Base-by-base conservation (phyloP, 2,888 invertebrate genomes). In the Acronicta aceris region DNA sequence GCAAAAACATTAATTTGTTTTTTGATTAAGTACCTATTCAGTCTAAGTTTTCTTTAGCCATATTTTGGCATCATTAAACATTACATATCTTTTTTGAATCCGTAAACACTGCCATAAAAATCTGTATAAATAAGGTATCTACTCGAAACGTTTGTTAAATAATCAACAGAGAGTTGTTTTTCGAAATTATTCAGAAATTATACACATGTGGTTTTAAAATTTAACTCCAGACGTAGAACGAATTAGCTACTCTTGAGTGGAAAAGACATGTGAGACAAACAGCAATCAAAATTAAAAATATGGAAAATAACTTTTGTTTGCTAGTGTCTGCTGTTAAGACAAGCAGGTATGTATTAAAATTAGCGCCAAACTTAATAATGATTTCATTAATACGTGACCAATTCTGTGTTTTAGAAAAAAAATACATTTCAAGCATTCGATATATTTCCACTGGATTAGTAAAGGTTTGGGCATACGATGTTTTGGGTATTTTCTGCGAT, bases 161-260 rank as follows among this genome's bases (percentile, higher is more conserved):
- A 25, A 33, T 33, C 21, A 16, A 42, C 10, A 38, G 45, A 36
- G 38, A 25, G 12, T 21, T 64, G 42, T 47, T 58, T 8, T 45
- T 36, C 8, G 21, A 43, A 43, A 54, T 54, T 50, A 64, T 64
- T 43, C 33, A 41, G 15, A 49, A 10, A 10, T 17, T 21, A 30
- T 12, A 25, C 16, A 43, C 25, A 51, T 10, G 30, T 57, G 38
- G 15, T 43, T n/a, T 51, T 41, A 9, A 21, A 43, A 21, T 33
- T 38, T 41, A 8, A 36, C 25, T 36, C 21, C 54, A 65, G 54
- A 71, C 36, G 54, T 65, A 45, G 51, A 59, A 71, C 58, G 47
- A 71, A 59, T 71, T 12, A 7, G 21, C 43, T 41, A 63, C 45
- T 48, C 30, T 40, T 53, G 13, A 46, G 42, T 27, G 45, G 25